Conservation (phyloP, 2,888 invertebrate species). For the Rhagonycha fulva region DNA sequence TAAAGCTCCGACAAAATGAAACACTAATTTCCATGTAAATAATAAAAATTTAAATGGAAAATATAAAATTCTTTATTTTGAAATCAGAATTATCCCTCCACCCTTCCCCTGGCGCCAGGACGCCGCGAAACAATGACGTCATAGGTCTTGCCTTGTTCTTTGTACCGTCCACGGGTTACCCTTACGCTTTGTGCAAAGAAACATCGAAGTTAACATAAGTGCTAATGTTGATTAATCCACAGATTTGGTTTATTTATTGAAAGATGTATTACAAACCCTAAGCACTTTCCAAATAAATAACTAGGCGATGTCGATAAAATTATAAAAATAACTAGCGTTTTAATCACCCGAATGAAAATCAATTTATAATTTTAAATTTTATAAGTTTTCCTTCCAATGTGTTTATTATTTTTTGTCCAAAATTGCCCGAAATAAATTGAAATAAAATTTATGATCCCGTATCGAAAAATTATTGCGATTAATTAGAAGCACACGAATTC, state of each 20-base stretch:
- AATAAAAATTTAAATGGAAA: conserved; percentile 10
- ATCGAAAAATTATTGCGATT: neutral
- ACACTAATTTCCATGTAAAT: neutral
- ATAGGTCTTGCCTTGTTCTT: conserved; percentile 36
- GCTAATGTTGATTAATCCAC: neutral
- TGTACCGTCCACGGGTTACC: conserved; percentile 33
- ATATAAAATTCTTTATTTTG: conserved; percentile 39
- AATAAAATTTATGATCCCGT: neutral
- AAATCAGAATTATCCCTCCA: conserved; percentile 35
- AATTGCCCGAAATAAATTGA: neutral
- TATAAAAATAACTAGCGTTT: neutral
- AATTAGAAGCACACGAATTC: neutral
- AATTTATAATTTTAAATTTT: neutral
- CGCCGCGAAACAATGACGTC: conserved; percentile 40
- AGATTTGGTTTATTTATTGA: neutral
- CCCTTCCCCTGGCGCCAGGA: conserved; percentile 40
- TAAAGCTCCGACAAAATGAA: neutral
- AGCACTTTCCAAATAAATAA: neutral
- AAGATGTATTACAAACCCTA: neutral
- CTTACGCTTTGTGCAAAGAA: conserved; percentile 17
- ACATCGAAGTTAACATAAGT: neutral
- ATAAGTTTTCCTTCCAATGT: neutral
- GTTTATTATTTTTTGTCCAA: neutral
- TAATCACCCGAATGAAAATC: neutral
- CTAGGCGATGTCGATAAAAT: neutral